Evolutionary conservation across 2,113 vertebrate species (phyloP).

Genomic region (Onychostoma macrolepis): DNA sequence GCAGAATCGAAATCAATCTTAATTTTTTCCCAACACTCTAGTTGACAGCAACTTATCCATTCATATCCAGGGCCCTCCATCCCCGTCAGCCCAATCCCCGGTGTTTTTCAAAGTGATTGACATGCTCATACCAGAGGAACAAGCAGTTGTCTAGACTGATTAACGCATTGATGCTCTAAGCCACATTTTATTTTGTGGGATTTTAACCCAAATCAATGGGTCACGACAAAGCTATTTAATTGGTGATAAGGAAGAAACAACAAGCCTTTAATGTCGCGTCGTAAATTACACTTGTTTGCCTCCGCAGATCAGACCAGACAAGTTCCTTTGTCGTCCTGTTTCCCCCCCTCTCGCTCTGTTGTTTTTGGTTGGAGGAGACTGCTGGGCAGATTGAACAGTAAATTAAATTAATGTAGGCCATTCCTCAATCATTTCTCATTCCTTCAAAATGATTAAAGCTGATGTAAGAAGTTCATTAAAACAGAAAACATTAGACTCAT

Average conservation of each 20-base stretch:
- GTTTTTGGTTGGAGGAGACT: constrained; percentile 69
- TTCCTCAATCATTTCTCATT: constrained; percentile 90
- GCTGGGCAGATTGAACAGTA: constrained; percentile 84
- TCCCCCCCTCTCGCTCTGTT: constrained; percentile 53
- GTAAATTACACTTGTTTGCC: constrained; percentile 71
- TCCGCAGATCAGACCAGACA: constrained; percentile 40
- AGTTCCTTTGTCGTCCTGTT: constrained; percentile 43
- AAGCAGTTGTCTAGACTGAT: constrained; percentile 22
- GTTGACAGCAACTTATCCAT: constrained; percentile 25
- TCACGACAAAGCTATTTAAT: constrained; percentile 74
- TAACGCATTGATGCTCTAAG: constrained; percentile 7
- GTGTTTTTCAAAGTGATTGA: constrained; percentile 27
- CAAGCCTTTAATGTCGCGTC: constrained; percentile 67
- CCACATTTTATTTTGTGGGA: constrained; percentile 61
- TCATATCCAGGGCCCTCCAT: background rate
- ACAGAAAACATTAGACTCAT: constrained; percentile 93
- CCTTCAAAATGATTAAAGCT: constrained; percentile 90
- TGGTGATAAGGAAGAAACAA: constrained; percentile 78
- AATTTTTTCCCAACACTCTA: background rate
- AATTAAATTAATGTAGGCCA: constrained; percentile 89
- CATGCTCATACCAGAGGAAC: constrained; percentile 30
- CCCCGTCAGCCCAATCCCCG: constrained; percentile 7
- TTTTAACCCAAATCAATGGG: constrained; percentile 70
- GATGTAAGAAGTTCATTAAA: constrained; percentile 95
- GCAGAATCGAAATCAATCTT: constrained; percentile 13